These are phyloP conservation scores for Teleogryllus occipitalis DNA, from an alignment of 1,140 invertebrate species.

Conservation along the genomic window DNA sequence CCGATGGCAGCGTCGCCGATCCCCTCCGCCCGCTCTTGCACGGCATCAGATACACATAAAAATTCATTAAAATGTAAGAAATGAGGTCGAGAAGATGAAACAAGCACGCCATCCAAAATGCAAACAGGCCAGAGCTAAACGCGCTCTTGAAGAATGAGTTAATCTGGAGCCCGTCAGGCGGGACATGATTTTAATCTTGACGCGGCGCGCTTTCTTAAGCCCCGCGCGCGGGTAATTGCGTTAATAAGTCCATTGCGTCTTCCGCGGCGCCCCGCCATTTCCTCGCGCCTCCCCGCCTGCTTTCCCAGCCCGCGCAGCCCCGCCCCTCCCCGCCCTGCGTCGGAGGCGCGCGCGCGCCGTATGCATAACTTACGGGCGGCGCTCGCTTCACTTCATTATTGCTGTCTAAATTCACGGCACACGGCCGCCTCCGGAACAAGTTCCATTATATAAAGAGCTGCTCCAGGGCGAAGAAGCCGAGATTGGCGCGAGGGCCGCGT, in stretches of 20 bases:
- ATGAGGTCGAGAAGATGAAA: slow-evolving; percentile 6
- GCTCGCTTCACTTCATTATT: slow-evolving; percentile 15
- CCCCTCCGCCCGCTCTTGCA: not conserved
- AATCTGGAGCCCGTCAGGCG: slow-evolving; percentile 18
- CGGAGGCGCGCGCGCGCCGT: not conserved
- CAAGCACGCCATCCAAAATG: slow-evolving; percentile 16
- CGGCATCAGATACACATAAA: slow-evolving; percentile 11
- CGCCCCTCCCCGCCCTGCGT: not conserved
- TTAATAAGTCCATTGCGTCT: slow-evolving; percentile 20
- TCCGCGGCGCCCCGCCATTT: not conserved
- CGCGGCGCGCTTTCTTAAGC: slow-evolving; percentile 14
- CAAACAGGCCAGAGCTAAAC: slow-evolving; percentile 14
- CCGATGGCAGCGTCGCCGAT: too few relatives aligned
- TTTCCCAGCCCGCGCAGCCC: not conserved
- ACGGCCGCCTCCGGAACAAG: not conserved
- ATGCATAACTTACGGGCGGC: not conserved
- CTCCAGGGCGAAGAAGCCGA: not conserved
- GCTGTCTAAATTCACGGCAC: slow-evolving; percentile 17
- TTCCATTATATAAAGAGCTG: slow-evolving; percentile 5
- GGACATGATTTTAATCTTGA: slow-evolving; percentile 22
- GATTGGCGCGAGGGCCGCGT: not conserved
- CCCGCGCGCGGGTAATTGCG: slow-evolving; percentile 18
- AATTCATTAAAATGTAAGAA: slow-evolving; percentile 18
- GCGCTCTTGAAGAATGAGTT: slow-evolving; percentile 20
- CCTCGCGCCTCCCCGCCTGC: not conserved